Conservation (phyloP, 2,113 vertebrate genomes). For the Bucco capensis region DNA sequence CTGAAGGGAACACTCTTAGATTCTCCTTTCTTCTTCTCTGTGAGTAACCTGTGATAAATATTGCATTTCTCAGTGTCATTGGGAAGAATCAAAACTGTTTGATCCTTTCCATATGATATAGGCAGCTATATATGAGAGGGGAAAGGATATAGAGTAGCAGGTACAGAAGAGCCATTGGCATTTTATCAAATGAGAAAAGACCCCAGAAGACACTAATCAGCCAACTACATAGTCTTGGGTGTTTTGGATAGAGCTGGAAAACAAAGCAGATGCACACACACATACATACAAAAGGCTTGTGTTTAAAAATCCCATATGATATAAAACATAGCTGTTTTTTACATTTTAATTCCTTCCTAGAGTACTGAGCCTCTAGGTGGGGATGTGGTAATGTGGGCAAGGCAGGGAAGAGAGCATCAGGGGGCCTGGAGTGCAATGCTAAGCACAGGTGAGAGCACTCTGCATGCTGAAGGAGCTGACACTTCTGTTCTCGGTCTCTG, state of each 20-base stretch:
- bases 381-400: neutral
- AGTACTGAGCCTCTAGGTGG: neutral
- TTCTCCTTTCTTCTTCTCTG: slow-evolving; percentile 75
- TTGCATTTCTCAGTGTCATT: slow-evolving; percentile 75
- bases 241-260: slow-evolving; percentile 15
- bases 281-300: too few relatives aligned
- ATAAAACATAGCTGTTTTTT: neutral
- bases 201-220: slow-evolving; percentile 41
- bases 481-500: neutral
- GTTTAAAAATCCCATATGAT: neutral
- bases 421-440: neutral
- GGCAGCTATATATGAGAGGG: slow-evolving; percentile 50
- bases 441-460: neutral
- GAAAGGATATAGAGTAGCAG: slow-evolving; percentile 14
- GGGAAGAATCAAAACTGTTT: slow-evolving; percentile 71
- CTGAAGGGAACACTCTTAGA: slow-evolving; percentile 73
- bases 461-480: neutral
- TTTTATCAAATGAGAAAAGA: slow-evolving; percentile 66
- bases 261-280: neutral
- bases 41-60: slow-evolving; percentile 81
- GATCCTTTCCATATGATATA: slow-evolving; percentile 74
- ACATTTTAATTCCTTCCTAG: neutral
- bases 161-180: slow-evolving; percentile 64
- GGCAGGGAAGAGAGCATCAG: neutral
- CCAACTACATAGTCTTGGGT: neutral